phyloP scores from a whole-genome alignment of 2,888 invertebrate species.

The Leucania comma region DNA sequence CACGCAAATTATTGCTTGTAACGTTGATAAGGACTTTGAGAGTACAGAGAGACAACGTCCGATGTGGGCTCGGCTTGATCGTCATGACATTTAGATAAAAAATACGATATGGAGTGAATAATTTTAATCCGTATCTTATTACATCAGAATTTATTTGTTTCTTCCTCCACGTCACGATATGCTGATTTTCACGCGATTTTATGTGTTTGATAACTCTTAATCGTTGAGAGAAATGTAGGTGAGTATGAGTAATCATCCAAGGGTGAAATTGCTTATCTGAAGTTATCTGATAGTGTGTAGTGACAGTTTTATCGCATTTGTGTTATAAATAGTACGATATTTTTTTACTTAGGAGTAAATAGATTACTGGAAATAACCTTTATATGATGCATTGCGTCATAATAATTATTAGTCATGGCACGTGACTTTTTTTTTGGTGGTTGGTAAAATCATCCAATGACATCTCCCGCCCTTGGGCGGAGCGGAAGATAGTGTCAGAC shows the following conservation, averaged over 20 bases:
- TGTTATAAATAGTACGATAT: constrained; percentile 42
- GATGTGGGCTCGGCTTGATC: constrained; percentile 45
- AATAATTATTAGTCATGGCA: neutral
- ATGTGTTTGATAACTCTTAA: constrained; percentile 35
- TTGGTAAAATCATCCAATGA: too few species aligned
- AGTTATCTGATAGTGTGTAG: constrained; percentile 19
- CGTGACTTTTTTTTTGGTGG: too few species aligned
- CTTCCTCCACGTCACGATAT: constrained; percentile 33
- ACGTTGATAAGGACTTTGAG: constrained; percentile 27
- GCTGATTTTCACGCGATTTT: constrained; percentile 54
- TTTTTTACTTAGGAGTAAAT: constrained; percentile 12
- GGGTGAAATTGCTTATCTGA: constrained; percentile 39
- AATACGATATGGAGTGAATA: constrained; percentile 22
- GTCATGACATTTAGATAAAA: constrained; percentile 41
- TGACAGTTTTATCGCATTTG: constrained; percentile 35
- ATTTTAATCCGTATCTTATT: constrained; percentile 41
- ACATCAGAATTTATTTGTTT: constrained; percentile 36
- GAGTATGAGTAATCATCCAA: constrained; percentile 38
- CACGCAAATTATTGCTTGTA: constrained; percentile 38
- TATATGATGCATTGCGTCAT: constrained; percentile 4
- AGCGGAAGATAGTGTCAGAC: too few species aligned
- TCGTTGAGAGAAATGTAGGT: constrained; percentile 21
- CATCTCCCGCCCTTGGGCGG: too few species aligned
- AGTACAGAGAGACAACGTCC: constrained; percentile 3
- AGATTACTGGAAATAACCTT: constrained; percentile 25